These are phyloP conservation scores for Solenodon paradoxus DNA, from an alignment of 2,113 vertebrate genomes.

Conservation along the genomic window DNA sequence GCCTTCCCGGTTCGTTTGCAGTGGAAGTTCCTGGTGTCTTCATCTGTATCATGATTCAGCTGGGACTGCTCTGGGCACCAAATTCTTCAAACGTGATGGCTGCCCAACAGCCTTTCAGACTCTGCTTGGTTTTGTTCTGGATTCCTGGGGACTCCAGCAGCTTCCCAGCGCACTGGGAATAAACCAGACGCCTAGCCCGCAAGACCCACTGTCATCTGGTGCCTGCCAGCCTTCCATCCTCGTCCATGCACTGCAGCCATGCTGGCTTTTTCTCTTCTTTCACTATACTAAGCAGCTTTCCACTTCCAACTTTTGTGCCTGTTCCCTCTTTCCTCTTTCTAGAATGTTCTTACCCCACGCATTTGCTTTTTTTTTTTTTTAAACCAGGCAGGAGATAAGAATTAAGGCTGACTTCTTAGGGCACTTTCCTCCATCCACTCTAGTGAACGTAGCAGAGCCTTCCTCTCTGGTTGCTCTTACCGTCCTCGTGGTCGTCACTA, in stretches of 20 bases:
- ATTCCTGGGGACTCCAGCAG: not conserved
- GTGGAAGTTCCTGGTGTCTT: not conserved
- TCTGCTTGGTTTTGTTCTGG: not conserved
- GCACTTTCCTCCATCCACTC: not conserved
- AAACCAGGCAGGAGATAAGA: not conserved
- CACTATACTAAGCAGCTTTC: not conserved
- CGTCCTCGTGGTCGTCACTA: fast-evolving
- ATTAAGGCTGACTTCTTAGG: not conserved
- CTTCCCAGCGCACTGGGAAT: not conserved
- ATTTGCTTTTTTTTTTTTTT: not conserved
- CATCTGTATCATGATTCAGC: not conserved
- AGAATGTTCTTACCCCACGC: not conserved
- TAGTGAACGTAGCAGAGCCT: not conserved
- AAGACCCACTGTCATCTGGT: not conserved
- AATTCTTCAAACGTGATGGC: not conserved
- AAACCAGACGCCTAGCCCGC: not conserved
- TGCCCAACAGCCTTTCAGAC: not conserved
- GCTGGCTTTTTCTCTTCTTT: not conserved
- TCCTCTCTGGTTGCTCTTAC: fast-evolving
- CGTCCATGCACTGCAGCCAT: not conserved
- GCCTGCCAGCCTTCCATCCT: not conserved
- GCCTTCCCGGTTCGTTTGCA: not conserved
- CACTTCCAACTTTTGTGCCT: no score
- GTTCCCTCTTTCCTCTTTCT: not conserved
- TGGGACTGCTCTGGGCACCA: not conserved